phyloP scores from a whole-genome alignment of 2,797 vertebrate species.

The Dipus sagitta region DNA sequence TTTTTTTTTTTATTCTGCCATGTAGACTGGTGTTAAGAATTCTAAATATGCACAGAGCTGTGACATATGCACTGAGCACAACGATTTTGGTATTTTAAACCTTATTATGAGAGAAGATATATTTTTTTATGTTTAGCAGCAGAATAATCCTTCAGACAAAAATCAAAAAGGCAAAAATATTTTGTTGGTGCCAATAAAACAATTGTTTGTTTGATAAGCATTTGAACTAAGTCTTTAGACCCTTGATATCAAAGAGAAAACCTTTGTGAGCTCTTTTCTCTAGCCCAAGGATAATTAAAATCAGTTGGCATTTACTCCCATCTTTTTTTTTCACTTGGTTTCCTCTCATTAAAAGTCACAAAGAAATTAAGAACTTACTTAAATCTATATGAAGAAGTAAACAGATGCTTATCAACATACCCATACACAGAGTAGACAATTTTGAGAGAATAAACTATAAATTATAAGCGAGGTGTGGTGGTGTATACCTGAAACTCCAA shows the following conservation, averaged over 20 bases:
- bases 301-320: background rate
- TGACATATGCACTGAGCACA: conserved; percentile 29
- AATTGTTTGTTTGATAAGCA: background rate
- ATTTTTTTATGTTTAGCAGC: background rate
- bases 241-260: conserved; percentile 7
- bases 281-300: background rate
- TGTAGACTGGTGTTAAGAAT: conserved; percentile 55
- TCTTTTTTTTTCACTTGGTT: background rate
- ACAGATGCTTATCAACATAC: background rate
- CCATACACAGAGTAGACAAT: background rate
- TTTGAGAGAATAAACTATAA: background rate
- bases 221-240: background rate
- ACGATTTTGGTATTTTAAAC: conserved; percentile 51
- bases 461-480: background rate
- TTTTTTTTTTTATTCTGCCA: conserved; percentile 42
- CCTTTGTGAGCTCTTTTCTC: background rate
- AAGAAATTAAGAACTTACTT: background rate
- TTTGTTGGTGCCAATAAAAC: background rate
- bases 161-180: conserved; percentile 20
- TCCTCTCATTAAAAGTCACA: background rate
- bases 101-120: background rate
- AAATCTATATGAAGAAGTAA: background rate
- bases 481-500: background rate
- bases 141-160: background rate
- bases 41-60: conserved; percentile 23